These are phyloP conservation scores for Gasterosteus nipponicus DNA, from an alignment of 2,113 vertebrate genomes.

Conservation along the genomic window DNA sequence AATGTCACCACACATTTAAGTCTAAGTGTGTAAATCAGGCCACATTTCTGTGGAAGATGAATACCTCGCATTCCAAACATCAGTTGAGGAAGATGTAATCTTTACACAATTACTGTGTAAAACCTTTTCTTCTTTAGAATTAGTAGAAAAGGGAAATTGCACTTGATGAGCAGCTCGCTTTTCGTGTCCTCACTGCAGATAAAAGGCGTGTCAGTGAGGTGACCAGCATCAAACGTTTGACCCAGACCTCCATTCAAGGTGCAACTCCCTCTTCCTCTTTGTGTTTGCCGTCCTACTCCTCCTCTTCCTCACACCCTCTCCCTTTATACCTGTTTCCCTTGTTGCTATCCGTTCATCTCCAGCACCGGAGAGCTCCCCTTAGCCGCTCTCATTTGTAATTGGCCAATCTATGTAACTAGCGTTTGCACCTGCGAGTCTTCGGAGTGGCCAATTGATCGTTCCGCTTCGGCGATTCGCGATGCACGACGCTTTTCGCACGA, in stretches of 20 bases:
- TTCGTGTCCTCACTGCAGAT: background rate
- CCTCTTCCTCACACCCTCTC: constrained; percentile 7
- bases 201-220: background rate
- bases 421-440: constrained; percentile 68
- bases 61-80: background rate
- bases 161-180: too few relatives aligned
- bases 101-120: background rate
- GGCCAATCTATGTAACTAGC: constrained; percentile 56
- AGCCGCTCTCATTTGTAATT: constrained; percentile 46
- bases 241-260: constrained; percentile 14
- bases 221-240: background rate
- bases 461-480: constrained; percentile 25
- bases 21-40: background rate
- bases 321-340: constrained; percentile 2
- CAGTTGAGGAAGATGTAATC: background rate
- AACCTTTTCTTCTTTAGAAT: too few relatives aligned
- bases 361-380: constrained; percentile 48
- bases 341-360: constrained; percentile 29
- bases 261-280: background rate
- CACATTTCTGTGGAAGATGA: background rate
- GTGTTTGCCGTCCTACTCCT: background rate
- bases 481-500: constrained; percentile 36
- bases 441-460: constrained; percentile 47
- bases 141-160: too few relatives aligned
- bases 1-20: background rate